Base-by-base conservation (phyloP, 2,113 vertebrate genomes). In the Myotis davidii region DNA sequence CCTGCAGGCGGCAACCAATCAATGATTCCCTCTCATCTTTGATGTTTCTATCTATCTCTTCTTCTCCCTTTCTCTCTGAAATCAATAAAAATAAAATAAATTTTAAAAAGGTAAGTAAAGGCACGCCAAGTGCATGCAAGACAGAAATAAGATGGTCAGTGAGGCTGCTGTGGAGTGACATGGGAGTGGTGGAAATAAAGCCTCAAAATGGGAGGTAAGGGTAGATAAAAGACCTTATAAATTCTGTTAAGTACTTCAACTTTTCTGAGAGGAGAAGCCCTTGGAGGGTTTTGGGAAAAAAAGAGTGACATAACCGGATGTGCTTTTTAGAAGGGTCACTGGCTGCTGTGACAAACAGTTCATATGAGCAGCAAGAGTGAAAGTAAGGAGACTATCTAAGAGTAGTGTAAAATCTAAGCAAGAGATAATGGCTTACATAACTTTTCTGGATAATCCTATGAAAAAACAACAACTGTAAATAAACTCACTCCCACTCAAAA, bases 401-500 rank as follows among this genome's bases (percentile, higher is more conserved):
- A 86, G 67, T 9, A 16, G 27, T 56, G 29, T 2, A 89, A 86
- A 82, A 83, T 56, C 69, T 61, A 94, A 83, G 25, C 64, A 93
- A 89, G 32, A 90, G 64, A 61, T 32, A 94, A 77, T 6, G 18
- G n/a, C 52, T 52, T 85, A 34, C 9, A 20, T 29, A 90, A 87
- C 18, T 85, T 72, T 56, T 72, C 61, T 54, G 3, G 23, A 52
- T 48, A 86, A 73, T n/a, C 25, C 37, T 45, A 34, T 7, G 2
- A 88, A 70, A 85, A 91, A 81, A 88, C n/a, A 93, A 42, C 42
- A 81, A 59, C 3, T 82, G 18, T 37, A 25, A 93, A 61, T 76
- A 76, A 54, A 90, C 48, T 81, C 59, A 45, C 2, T 13, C 34
- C 91, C 67, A 88, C 12, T 76, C 50, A 95, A 70, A 65, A 64